phyloP scores from a whole-genome alignment of 1,140 invertebrate genomes.

The Cydia splendana region DNA sequence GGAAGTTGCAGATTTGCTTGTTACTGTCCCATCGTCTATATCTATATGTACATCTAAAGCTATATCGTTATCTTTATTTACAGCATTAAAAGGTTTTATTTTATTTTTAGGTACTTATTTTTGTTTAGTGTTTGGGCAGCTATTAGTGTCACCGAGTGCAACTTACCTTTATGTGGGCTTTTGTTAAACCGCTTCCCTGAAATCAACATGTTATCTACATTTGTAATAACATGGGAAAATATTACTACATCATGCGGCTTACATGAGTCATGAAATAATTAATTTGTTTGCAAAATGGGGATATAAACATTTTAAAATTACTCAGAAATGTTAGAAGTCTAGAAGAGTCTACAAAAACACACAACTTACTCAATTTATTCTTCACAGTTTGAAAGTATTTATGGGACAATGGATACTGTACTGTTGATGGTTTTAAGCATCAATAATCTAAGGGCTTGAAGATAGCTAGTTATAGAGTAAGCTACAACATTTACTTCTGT shows the following conservation, averaged over 20 bases:
- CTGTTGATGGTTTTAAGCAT: background rate
- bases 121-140: conserved; percentile 37
- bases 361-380: background rate
- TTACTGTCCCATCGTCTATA: conserved; percentile 48
- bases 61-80: conserved; percentile 35
- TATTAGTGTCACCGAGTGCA: conserved; percentile 47
- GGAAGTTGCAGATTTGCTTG: conserved; percentile 16
- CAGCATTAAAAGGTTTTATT: conserved; percentile 37
- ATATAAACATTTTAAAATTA: background rate
- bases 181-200: conserved; percentile 72
- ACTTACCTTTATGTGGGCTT: conserved; percentile 73
- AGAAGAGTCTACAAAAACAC: background rate
- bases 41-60: conserved; percentile 44
- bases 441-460: background rate
- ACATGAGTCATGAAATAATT: conserved; percentile 5
- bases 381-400: conserved; percentile 1
- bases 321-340: background rate
- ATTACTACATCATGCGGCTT: conserved; percentile 2
- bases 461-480: conserved; percentile 37
- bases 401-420: background rate
- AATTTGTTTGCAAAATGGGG: background rate
- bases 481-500: conserved; percentile 63
- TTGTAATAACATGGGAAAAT: conserved; percentile 25
- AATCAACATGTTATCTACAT: conserved; percentile 53
- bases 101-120: conserved; percentile 18